phyloP scores from a whole-genome alignment of 2,113 vertebrate species.

The Panthera tigris region DNA sequence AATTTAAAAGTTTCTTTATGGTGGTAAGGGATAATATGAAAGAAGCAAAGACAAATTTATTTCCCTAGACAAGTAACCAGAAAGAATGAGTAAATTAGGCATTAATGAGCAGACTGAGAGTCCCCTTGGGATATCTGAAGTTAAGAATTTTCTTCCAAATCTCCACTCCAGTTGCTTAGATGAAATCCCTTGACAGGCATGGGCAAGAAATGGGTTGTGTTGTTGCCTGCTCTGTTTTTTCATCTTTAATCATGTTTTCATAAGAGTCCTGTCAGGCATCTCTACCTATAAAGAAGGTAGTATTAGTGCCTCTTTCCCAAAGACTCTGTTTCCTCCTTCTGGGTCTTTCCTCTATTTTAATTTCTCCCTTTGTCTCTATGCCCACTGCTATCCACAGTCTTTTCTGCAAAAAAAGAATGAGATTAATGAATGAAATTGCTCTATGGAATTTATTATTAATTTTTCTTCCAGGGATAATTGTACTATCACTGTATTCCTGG shows the following conservation, averaged over 20 bases:
- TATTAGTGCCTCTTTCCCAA: not conserved
- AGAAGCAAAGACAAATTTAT: conserved; percentile 76
- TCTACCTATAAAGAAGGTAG: not conserved
- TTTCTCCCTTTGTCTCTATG: not conserved
- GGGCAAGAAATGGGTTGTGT: not conserved
- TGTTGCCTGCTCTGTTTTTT: not conserved
- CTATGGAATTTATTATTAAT: not conserved
- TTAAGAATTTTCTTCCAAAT: conserved; percentile 59
- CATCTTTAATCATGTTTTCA: not conserved
- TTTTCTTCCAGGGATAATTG: not conserved
- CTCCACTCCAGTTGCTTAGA: conserved; percentile 63
- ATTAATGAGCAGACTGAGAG: conserved; percentile 76
- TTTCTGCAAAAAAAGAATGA: not conserved
- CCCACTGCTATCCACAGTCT: not conserved
- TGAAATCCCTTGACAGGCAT: conserved; percentile 17
- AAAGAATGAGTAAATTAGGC: conserved; percentile 79
- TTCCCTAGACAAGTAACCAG: conserved; percentile 63
- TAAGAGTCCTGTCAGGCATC: rapidly evolving
- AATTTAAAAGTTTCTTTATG: conserved; percentile 69
- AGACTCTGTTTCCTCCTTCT: not conserved
- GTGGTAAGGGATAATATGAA: conserved; percentile 78
- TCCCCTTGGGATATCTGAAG: conserved; percentile 67
- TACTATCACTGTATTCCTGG: not conserved
- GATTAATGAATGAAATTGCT: not conserved
- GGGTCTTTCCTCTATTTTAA: not conserved